Percentiles rank a stretch among this genome's conserved stretches.
phyloP scores from a whole-genome alignment of 2,888 invertebrate genomes.

The Nudaria mundana region DNA sequence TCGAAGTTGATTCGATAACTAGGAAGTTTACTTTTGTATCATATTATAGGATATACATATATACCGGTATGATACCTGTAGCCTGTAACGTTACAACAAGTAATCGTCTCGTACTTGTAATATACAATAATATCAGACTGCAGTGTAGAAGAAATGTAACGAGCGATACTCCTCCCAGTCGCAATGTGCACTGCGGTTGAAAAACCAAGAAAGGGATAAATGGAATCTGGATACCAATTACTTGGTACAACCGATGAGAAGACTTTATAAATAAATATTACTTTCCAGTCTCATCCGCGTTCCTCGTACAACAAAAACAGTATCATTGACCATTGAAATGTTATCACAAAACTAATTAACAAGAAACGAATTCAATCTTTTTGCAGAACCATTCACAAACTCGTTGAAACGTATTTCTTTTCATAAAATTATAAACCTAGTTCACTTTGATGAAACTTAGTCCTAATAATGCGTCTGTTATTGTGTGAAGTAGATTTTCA shows the following conservation, averaged over 20 bases:
- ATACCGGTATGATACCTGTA: no score
- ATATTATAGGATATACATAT: no score
- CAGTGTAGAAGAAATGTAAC: slow-evolving; percentile 25
- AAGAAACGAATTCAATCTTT: slow-evolving; percentile 12
- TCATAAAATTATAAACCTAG: no score
- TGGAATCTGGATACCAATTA: slow-evolving; percentile 42
- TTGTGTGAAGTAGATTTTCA: background rate
- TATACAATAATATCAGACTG: background rate
- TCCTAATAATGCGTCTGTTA: no score
- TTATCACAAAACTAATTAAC: slow-evolving; percentile 16
- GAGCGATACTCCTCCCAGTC: slow-evolving; percentile 19
- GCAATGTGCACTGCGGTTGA: slow-evolving; percentile 37
- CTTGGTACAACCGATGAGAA: slow-evolving; percentile 19
- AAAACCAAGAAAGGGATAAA: slow-evolving; percentile 60
- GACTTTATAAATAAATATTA: slow-evolving; percentile 36
- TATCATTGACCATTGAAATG: slow-evolving; percentile 26
- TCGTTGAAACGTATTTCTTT: no score
- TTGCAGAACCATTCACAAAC: no score
- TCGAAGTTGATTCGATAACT: no score
- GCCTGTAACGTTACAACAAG: slow-evolving; percentile 18
- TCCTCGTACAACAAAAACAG: slow-evolving; percentile 24
- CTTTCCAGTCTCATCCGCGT: slow-evolving; percentile 31
- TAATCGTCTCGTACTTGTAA: no score
- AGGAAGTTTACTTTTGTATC: background rate
- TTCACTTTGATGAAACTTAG: no score